Evolutionary conservation across 2,797 vertebrate species (phyloP).

Genomic region (Decapterus maruadsi): DNA sequence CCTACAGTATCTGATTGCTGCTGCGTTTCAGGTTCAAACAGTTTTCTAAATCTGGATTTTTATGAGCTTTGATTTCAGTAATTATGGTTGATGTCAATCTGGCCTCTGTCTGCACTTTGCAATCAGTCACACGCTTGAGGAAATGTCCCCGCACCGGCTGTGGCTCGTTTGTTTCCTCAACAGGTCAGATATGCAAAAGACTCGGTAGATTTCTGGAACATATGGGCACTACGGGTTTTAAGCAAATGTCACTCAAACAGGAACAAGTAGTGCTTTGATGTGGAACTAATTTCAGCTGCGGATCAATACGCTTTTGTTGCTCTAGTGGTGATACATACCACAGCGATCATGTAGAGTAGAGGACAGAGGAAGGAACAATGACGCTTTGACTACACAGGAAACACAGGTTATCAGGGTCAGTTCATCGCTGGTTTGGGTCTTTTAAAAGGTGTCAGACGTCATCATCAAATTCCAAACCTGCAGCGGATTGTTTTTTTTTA

Average conservation of each 20-base stretch:
- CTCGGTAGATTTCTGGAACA: background rate
- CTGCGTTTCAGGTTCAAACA: background rate
- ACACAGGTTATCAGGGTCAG: background rate
- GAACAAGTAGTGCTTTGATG: background rate
- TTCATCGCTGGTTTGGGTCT: background rate
- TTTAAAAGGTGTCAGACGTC: background rate
- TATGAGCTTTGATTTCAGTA: constrained; percentile 12
- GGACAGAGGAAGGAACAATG: background rate
- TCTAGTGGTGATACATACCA: no score
- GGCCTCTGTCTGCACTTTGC: background rate
- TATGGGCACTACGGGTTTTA: background rate
- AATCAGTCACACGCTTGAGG: background rate
- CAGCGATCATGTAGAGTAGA: background rate
- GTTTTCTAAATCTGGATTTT: constrained; percentile 20
- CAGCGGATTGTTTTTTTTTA: constrained; percentile 14
- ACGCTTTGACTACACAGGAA: background rate
- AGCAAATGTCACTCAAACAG: background rate
- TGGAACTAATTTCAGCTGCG: background rate
- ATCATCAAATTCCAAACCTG: background rate
- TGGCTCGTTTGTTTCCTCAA: background rate
- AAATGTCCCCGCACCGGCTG: background rate
- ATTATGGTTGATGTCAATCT: background rate
- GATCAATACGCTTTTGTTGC: background rate
- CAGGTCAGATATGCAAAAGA: background rate
- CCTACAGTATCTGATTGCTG: background rate